Base-by-base conservation (phyloP, 2,888 invertebrate genomes). In the Eupithecia centaureata region DNA sequence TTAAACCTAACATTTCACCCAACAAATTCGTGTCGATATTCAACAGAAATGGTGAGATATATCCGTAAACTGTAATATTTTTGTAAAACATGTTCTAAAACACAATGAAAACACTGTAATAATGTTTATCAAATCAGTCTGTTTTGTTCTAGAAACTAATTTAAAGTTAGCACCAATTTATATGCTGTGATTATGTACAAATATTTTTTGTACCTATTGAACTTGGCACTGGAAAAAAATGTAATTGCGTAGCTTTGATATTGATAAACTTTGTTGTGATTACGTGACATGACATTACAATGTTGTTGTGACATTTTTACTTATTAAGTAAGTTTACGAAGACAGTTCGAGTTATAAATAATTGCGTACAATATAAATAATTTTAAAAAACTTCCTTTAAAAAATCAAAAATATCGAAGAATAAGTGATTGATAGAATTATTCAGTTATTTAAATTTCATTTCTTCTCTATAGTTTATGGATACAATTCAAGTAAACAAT, bases 191-290 rank as follows among this genome's bases (percentile, higher is more conserved):
- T 47, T 10, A 22, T 47, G 22, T 10, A 47, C 27, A 27, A 0
- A 28, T 15, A 30, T 35, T 52, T 12, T 54, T 28, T 52, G n/a
- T n/a, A n/a, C n/a, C n/a, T n/a, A n/a, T 33, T 61, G 67, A 61
- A 64, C 67, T 68, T 68, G 63, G 47, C 63, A 60, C 32, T 61
- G 62, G 54, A 62, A 28, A n/a, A 5, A 15, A 25, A 30, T 25
- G 27, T 25, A 27, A 59, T 35, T 60, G 60, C 58, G 57, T 35
- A 38, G 33, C 35, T 65, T 59, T 62, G 27, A 25, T 52, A 52
- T 13, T 47, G 47, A 47, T 47, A 47, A 47, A 63, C 47, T 54
- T 42, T 65, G 58, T 61, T 59, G 28, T 52, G 52, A 27, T 13
- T 25, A 18, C 18, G 5, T 25, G 52, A 47, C 42, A 13, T 51